Evolutionary conservation across 2,797 vertebrate genomes (phyloP).

Genomic region (Leptoclinus maculatus): DNA sequence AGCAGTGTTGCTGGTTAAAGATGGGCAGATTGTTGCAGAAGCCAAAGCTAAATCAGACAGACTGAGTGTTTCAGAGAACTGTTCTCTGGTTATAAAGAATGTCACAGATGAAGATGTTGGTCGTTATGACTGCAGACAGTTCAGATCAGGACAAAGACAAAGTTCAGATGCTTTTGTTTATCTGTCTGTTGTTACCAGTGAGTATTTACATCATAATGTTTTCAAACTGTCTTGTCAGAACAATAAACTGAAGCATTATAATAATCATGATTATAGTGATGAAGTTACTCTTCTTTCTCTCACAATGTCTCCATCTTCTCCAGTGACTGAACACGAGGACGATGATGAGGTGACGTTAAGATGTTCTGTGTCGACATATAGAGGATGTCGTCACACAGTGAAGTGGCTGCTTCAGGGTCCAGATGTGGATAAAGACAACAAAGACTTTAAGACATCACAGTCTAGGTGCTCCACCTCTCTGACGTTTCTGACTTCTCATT

Average conservation of each 20-base stretch:
- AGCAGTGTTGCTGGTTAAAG: fast-evolving
- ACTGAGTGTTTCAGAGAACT: no score
- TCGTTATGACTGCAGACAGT: no score
- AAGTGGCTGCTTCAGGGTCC: fast-evolving
- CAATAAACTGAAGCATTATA: neutral
- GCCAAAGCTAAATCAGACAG: no score
- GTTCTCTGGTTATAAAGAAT: no score
- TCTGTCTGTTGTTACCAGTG: neutral
- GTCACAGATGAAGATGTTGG: no score
- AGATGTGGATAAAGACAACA: no score
- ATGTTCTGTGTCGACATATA: neutral
- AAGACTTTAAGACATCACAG: no score
- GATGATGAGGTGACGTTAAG: fast-evolving
- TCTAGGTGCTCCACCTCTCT: no score
- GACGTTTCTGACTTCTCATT: no score
- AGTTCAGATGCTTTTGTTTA: fast-evolving
- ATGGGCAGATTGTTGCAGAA: fast-evolving
- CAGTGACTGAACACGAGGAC: neutral
- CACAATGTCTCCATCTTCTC: slow-evolving; percentile 13
- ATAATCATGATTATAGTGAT: neutral
- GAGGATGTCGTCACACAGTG: fast-evolving
- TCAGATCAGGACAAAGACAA: no score
- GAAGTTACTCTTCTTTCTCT: neutral
- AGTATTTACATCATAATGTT: neutral
- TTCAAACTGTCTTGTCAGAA: no score